phyloP scores from a whole-genome alignment of 1,140 invertebrate species.

The Camponotus floridanus region DNA sequence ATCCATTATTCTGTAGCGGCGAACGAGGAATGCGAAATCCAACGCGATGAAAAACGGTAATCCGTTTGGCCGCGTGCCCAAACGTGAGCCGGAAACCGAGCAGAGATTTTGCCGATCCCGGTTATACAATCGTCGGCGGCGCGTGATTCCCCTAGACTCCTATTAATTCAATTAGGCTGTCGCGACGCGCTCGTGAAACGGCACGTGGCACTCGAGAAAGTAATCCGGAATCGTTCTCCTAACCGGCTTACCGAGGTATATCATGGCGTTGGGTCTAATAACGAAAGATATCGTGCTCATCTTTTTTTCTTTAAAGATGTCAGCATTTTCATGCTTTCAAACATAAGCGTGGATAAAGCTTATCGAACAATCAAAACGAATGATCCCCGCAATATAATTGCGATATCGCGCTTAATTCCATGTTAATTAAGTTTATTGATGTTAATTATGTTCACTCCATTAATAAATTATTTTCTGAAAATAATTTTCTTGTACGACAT shows the following conservation, averaged over 20 bases:
- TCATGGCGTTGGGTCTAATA: neutral
- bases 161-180: slow-evolving; percentile 67
- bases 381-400: neutral
- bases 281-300: neutral
- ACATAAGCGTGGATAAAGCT: slow-evolving; percentile 6
- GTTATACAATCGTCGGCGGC: neutral
- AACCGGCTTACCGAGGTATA: slow-evolving; percentile 51
- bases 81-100: slow-evolving; percentile 39
- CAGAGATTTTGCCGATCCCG: slow-evolving; percentile 15
- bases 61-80: neutral
- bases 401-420: neutral
- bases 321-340: neutral
- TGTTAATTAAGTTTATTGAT: neutral
- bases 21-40: neutral
- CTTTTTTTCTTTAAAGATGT: neutral
- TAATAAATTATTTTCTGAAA: neutral
- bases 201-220: slow-evolving; percentile 8
- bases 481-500: neutral
- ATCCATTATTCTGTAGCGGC: slow-evolving; percentile 18
- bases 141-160: neutral
- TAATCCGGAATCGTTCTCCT: slow-evolving; percentile 25
- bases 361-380: neutral
- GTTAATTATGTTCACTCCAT: slow-evolving; percentile 4
- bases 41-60: slow-evolving; percentile 42
- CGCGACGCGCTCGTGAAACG: neutral